Evolutionary conservation across 2,113 vertebrate genomes (phyloP).

Genomic region (Hyperoodon ampullatus): DNA sequence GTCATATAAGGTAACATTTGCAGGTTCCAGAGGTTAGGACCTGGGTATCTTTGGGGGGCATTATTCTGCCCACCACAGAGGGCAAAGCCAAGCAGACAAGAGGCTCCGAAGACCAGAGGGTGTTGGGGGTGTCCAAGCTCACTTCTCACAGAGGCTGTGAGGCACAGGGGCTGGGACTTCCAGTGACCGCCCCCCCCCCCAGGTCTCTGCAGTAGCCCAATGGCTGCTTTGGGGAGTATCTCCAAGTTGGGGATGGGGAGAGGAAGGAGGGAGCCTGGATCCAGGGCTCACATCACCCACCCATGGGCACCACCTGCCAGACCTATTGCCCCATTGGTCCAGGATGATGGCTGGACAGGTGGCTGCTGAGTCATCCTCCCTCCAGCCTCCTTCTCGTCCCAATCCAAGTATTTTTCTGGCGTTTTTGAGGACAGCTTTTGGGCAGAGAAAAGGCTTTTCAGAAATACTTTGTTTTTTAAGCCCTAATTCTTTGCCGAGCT

Average conservation of each 20-base stretch:
- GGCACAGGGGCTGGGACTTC: neutral
- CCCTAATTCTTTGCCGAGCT: neutral
- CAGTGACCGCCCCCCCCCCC: neutral
- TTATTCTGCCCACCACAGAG: neutral
- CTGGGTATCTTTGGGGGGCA: neutral
- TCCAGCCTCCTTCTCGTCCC: neutral
- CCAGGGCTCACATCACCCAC: neutral
- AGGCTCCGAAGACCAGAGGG: neutral
- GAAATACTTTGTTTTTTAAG: neutral
- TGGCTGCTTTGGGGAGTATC: neutral
- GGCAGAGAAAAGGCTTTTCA: neutral
- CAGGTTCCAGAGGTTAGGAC: neutral
- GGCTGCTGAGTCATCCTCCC: neutral
- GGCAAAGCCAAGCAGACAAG: neutral
- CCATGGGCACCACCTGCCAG: too few species aligned
- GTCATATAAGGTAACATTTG: fast-evolving
- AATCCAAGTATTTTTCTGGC: neutral
- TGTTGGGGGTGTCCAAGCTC: neutral
- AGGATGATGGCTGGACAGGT: neutral
- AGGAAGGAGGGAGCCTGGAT: neutral
- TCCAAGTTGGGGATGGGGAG: neutral
- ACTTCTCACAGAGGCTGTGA: neutral
- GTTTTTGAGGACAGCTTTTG: neutral
- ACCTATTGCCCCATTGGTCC: neutral
- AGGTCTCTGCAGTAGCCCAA: neutral